Evolutionary conservation across 2,888 invertebrate genomes (phyloP).

Genomic region (Camptogramma bilineatum): DNA sequence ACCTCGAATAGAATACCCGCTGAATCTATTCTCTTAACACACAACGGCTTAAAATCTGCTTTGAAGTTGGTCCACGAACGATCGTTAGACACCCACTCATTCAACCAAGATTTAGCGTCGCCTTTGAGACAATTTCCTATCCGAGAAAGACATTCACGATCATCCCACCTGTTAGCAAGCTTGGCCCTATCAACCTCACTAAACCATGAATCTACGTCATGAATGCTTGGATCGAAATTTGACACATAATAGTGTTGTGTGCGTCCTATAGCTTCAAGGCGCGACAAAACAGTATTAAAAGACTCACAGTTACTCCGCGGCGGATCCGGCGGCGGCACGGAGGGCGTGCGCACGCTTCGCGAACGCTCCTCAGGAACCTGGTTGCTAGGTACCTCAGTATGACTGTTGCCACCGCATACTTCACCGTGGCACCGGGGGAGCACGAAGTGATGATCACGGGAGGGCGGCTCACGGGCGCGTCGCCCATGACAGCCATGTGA

Average conservation of each 20-base stretch:
- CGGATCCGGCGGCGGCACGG: no score
- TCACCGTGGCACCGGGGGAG: no score
- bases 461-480: no score
- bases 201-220: constrained; percentile 33
- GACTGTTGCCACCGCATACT: no score
- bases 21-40: constrained; percentile 17
- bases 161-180: constrained; percentile 1
- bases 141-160: constrained; percentile 17
- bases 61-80: constrained; percentile 35
- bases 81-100: constrained; percentile 32
- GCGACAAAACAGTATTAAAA: no score
- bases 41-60: constrained; percentile 27
- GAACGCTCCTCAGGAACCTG: no score
- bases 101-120: constrained; percentile 31
- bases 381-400: no score
- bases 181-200: constrained; percentile 33
- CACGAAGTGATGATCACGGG: no score
- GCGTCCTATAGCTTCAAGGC: no score
- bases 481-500: no score
- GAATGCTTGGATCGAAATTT: constrained; percentile 30
- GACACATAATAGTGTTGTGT: constrained; percentile 16
- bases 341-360: no score
- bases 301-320: no score
- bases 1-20: constrained; percentile 31
- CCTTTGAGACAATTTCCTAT: constrained; percentile 31